These are phyloP conservation scores for Melanophora roralis DNA, from an alignment of 2,888 invertebrate species.

Conservation along the genomic window DNA sequence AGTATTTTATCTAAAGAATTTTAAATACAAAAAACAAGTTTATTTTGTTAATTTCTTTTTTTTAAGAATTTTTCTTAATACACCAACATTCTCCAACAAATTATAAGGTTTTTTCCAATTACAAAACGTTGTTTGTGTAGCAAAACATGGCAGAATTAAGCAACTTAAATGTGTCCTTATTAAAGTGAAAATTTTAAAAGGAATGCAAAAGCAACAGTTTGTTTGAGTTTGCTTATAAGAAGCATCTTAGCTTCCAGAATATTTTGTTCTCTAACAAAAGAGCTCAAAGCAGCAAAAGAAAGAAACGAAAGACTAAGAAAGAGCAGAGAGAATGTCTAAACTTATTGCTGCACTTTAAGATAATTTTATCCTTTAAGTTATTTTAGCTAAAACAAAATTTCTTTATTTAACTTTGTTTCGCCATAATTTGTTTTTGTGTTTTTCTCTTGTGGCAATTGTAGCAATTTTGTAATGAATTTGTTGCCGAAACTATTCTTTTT, in stretches of 20 bases:
- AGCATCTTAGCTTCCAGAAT: neutral
- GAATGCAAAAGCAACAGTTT: constrained; percentile 34
- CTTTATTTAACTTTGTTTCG: neutral
- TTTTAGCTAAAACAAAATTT: neutral
- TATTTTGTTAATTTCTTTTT: neutral
- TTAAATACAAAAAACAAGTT: neutral
- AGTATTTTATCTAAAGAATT: neutral
- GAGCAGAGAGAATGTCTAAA: no score
- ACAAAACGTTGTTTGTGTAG: no score
- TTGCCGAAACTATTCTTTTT: neutral
- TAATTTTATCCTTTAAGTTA: neutral
- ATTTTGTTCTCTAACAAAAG: neutral
- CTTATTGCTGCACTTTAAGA: neutral
- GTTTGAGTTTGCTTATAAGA: neutral
- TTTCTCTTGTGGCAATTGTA: neutral
- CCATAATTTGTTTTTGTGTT: neutral
- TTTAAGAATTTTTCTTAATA: neutral
- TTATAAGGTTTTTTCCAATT: constrained; percentile 34
- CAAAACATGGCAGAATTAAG: neutral
- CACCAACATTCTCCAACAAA: neutral
- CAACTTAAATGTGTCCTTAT: neutral
- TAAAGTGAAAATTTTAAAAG: constrained; percentile 11
- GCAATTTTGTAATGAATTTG: neutral
- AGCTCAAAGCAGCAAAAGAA: no score
- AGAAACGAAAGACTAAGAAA: neutral